Evolutionary conservation across 2,888 invertebrate species (phyloP).

Genomic region (Corbicula japonica): DNA sequence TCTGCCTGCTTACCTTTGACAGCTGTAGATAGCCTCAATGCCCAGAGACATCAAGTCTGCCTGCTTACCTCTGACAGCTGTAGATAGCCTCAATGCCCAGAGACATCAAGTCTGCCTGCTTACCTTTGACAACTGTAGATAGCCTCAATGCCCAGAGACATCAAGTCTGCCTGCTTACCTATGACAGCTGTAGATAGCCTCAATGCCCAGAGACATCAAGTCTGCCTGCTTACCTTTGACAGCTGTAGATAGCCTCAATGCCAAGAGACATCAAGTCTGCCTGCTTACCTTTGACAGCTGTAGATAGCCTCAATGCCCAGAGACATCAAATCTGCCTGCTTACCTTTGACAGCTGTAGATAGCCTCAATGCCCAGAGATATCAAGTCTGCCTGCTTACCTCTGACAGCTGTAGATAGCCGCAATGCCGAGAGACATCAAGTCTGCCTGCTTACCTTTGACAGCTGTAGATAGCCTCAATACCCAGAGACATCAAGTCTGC

Average conservation of each 20-base stretch:
- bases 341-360: slow-evolving; percentile 89
- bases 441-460: slow-evolving; percentile 87
- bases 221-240: slow-evolving; percentile 88
- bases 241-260: slow-evolving; percentile 90
- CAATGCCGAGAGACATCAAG: too few relatives aligned
- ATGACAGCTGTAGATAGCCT: slow-evolving; percentile 84
- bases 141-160: slow-evolving; percentile 90
- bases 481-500: slow-evolving; percentile 89
- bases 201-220: slow-evolving; percentile 89
- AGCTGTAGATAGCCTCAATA: slow-evolving; percentile 90
- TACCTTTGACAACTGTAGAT: slow-evolving; percentile 89
- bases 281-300: slow-evolving; percentile 89
- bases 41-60: slow-evolving; percentile 89
- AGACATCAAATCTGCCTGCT: slow-evolving; percentile 88
- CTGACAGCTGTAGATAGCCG: slow-evolving; percentile 80
- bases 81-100: slow-evolving; percentile 91
- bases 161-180: slow-evolving; percentile 88
- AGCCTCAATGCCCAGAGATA: slow-evolving; percentile 90
- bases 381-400: slow-evolving; percentile 88
- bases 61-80: slow-evolving; percentile 89
- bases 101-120: slow-evolving; percentile 88
- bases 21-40: slow-evolving; percentile 90
- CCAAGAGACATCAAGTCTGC: slow-evolving; percentile 89
- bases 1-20: slow-evolving; percentile 88
- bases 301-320: slow-evolving; percentile 91